Percentiles rank a stretch among this genome's conserved stretches.
phyloP scores from a whole-genome alignment of 1,140 invertebrate species.

The Apis laboriosa region DNA sequence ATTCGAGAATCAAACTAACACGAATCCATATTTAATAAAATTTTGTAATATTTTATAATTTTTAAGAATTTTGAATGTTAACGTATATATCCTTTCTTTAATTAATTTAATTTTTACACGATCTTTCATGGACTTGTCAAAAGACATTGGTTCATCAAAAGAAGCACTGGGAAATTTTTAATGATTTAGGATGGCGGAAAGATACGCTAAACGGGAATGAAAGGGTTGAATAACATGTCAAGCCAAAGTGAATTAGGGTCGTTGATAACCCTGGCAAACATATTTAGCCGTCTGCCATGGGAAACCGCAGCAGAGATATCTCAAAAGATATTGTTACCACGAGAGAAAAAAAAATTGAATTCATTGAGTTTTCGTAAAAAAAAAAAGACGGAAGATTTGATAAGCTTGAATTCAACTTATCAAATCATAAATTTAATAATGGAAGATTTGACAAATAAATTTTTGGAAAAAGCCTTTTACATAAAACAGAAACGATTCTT shows the following conservation, averaged over 20 bases:
- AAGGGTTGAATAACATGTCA: constrained; percentile 63
- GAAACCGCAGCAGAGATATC: neutral
- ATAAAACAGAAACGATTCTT: no score
- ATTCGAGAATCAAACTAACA: no score
- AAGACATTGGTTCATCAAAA: constrained; percentile 30
- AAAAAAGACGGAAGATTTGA: neutral
- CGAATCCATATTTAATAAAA: no score
- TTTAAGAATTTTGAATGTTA: no score
- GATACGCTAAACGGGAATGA: neutral
- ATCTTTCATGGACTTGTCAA: constrained; percentile 3
- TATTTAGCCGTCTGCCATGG: constrained; percentile 60
- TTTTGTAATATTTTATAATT: no score
- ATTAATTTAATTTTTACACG: no score
- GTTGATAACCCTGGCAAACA: constrained; percentile 65
- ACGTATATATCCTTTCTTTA: no score
- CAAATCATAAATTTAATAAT: no score
- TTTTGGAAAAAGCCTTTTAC: no score
- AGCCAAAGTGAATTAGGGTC: constrained; percentile 65
- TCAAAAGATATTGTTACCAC: neutral
- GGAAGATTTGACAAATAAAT: no score
- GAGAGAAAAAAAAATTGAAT: neutral
- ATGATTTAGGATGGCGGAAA: neutral
- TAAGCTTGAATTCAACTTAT: neutral
- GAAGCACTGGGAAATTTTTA: constrained; percentile 32
- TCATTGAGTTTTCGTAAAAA: neutral